Conservation (phyloP, 2,797 vertebrate genomes). For the Heterohyrax brucei region DNA sequence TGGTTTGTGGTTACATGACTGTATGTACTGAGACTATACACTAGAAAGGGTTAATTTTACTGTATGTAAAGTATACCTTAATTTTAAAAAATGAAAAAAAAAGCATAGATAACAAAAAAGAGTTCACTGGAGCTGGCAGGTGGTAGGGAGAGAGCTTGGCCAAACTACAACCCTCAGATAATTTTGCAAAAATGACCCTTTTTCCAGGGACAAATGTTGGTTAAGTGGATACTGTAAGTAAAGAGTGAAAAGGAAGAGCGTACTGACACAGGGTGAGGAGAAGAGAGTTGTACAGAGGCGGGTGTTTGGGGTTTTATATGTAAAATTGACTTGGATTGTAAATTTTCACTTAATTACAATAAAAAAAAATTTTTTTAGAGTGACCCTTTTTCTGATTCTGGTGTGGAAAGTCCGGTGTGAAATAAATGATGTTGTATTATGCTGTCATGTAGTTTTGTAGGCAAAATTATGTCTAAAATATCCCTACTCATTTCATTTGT, state of each 20-base stretch:
- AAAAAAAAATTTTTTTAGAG: too few species aligned
- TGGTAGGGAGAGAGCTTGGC: not conserved
- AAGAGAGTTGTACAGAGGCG: too few species aligned
- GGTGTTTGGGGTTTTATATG: too few species aligned
- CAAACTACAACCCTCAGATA: not conserved
- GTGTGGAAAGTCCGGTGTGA: not conserved
- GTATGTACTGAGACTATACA: not conserved
- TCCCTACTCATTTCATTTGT: not conserved
- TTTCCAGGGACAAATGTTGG: not conserved
- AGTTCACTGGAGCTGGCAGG: too few species aligned
- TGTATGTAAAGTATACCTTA: not conserved
- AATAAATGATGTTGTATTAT: not conserved
- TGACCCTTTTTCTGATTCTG: not conserved
- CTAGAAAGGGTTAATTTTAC: not conserved
- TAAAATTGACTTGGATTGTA: too few species aligned
- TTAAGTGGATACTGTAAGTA: too few species aligned
- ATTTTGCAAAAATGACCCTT: not conserved
- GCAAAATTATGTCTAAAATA: slow-evolving; percentile 7
- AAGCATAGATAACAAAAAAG: not conserved
- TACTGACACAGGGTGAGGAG: too few species aligned
- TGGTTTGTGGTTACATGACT: not conserved
- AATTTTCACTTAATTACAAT: too few species aligned
- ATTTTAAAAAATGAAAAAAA: not conserved
- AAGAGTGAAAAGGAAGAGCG: too few species aligned
- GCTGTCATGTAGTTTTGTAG: not conserved